Base-by-base conservation (phyloP, 2,888 invertebrate species). In the Argyra leucocephala region DNA sequence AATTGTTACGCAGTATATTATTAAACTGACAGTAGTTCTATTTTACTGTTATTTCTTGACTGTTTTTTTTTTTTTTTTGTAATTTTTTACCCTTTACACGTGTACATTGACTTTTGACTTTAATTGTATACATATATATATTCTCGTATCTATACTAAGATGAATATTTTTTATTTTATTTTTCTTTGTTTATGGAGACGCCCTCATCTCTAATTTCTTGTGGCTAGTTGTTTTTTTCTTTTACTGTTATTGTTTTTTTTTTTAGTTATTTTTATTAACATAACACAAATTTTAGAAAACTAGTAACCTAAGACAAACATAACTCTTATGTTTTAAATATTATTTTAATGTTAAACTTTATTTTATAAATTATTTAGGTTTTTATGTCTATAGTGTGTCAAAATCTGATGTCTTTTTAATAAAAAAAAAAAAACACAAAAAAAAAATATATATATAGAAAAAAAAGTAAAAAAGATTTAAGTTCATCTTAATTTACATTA, bases 401-500 rank as follows among this genome's bases (percentile, higher is more conserved):
- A n/a, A 18, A 48, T 48, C 48, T 48, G 48, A 18, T 48, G 48
- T 18, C 48, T 18, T 12, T 18, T 48, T 48, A 48, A 48, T 48
- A 48, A 48, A 18, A 48, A 5, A 48, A 48, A 18, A 48, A 48
- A 48, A 18, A 48, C 2, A 4, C 31, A 31, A n/a, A n/a, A n/a
- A n/a, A n/a, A n/a, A n/a, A n/a, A n/a, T n/a, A n/a, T n/a, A n/a
- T n/a, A n/a, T n/a, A n/a, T n/a, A n/a, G n/a, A n/a, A 10, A 31
- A 31, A 31, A 31, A 7, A 31, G 5, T 31, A 31, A 31, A 5
- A 31, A 31, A 31, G 10, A 7, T 31, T 31, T 48, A n/a, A 48
- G 48, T 48, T 15, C 48, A 48, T 48, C 48, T 48, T 48, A 48
- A 48, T 48, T 48, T 48, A 48, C 15, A 48, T 48, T 48, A 37